Conservation (phyloP, 1,140 invertebrate genomes). For the Centruroides vittatus region DNA sequence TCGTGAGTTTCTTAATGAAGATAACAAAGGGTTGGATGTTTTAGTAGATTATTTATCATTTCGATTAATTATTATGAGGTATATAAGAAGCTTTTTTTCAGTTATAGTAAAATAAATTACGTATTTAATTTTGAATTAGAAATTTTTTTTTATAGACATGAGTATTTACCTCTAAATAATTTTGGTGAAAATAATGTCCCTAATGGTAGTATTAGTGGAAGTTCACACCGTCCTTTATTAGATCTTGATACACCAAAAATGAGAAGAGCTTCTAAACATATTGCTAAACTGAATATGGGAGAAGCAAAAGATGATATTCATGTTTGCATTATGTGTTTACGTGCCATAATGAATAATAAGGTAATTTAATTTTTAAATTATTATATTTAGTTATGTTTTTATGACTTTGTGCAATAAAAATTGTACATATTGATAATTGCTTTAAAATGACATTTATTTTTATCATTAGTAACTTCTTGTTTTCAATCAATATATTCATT, state of each 20-base stretch:
- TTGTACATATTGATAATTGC: too few relatives aligned
- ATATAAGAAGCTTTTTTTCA: conserved; percentile 9
- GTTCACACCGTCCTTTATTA: conserved; percentile 28
- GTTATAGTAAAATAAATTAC: too few relatives aligned
- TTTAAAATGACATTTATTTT: too few relatives aligned
- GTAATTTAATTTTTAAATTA: conserved; percentile 32
- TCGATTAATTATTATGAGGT: conserved; percentile 72
- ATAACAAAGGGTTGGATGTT: conserved; percentile 89
- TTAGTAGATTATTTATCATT: conserved; percentile 95
- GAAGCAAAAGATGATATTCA: conserved; percentile 97
- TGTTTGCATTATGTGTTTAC: conserved; percentile 96
- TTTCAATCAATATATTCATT: too few relatives aligned
- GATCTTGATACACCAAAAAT: conserved; percentile 52
- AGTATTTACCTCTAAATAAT: too few relatives aligned
- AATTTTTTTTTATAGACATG: too few relatives aligned
- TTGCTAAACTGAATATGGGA: conserved; percentile 87
- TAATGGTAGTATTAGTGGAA: too few relatives aligned
- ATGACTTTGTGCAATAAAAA: too few relatives aligned
- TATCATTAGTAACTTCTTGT: too few relatives aligned
- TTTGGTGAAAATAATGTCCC: too few relatives aligned
- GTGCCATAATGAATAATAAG: conserved; percentile 99
- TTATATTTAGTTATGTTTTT: too few relatives aligned
- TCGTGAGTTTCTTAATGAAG: conserved; percentile 88
- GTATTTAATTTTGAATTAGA: too few relatives aligned
- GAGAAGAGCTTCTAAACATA: conserved; percentile 61